Percentiles rank a stretch among this genome's conserved stretches.
Conservation (phyloP, 92 coral and sea anemone genomes). For the Ricordea florida region DNA sequence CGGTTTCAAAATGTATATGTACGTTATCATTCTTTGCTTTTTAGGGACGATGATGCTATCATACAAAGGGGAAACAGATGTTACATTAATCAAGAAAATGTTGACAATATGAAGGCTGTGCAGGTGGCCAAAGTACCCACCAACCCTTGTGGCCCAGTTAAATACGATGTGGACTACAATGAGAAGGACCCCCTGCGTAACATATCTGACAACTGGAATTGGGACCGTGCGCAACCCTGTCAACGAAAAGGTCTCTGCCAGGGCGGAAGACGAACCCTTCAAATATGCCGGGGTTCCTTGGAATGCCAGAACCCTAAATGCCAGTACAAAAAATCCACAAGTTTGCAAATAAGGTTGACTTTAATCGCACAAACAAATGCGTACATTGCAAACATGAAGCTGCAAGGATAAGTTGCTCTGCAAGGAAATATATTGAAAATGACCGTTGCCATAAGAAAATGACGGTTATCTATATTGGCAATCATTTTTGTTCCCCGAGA, state of each 20-base stretch:
- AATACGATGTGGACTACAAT: conserved; percentile 11
- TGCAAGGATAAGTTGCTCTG: conserved; percentile 19
- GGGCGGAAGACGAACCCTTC: neutral
- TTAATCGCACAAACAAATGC: conserved; percentile 17
- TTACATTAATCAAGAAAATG: conserved; percentile 29
- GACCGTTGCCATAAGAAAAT: conserved; percentile 62
- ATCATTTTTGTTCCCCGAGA: conserved; percentile 31
- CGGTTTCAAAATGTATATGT: too few relatives aligned
- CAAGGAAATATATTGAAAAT: conserved; percentile 61
- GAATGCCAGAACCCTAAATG: conserved; percentile 37
- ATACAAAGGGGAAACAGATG: too few relatives aligned
- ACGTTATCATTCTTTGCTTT: too few relatives aligned
- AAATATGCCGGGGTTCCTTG: conserved; percentile 32
- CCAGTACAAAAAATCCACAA: conserved; percentile 30
- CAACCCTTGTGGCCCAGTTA: conserved; percentile 20
- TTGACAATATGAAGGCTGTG: conserved; percentile 7
- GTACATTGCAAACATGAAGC: conserved; percentile 27
- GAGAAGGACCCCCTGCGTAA: conserved; percentile 2
- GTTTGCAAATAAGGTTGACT: conserved; percentile 31
- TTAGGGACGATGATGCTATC: too few relatives aligned
- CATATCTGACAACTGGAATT: conserved; percentile 3
- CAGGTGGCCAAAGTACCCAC: conserved; percentile 8
- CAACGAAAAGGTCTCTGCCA: conserved; percentile 7
- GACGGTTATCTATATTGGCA: conserved; percentile 45
- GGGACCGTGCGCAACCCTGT: conserved; percentile 13